Evolutionary conservation across 2,113 vertebrate genomes (phyloP), one percentile per base, ranked within the genome.

Genomic region (Chitala chitala): DNA sequence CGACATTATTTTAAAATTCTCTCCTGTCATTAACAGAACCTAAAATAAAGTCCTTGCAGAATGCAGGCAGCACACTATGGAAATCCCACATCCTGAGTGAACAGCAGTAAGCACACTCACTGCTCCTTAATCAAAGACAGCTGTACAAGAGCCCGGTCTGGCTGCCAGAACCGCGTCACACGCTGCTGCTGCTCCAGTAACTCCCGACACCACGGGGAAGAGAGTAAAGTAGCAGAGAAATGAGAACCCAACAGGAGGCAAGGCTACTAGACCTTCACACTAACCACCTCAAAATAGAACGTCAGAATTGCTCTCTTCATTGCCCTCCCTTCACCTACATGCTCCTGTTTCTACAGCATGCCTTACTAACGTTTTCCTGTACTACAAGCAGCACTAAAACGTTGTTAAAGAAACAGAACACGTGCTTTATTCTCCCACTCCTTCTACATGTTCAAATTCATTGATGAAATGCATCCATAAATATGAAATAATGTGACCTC

Each of bases 41-140:
- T n/a, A n/a, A n/a, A n/a, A n/a, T n/a, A n/a, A n/a, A n/a, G n/a
- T n/a, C n/a, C n/a, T n/a, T n/a, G n/a, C n/a, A n/a, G n/a, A n/a
- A n/a, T n/a, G n/a, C n/a, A n/a, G n/a, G n/a, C n/a, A n/a, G n/a
- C n/a, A n/a, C n/a, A n/a, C n/a, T n/a, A n/a, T n/a, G n/a, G n/a
- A n/a, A n/a, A n/a, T n/a, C n/a, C n/a, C n/a, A n/a, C n/a, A n/a
- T n/a, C n/a, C n/a, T n/a, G n/a, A n/a, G n/a, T n/a, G n/a, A 58
- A 15, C 55, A 2, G 26, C 33, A 38, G 20, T 22, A n/a, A 15
- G 20, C 59, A 63, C 59, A 63, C 59, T 36, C 9, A n/a, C 38
- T n/a, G n/a, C 59, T 36, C 38, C 31, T 63, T 63, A 63, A 63
- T 63, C 59, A 63, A 29, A 63, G 59, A 26, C 29, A 15, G 38